Evolutionary conservation across 2,797 vertebrate species (phyloP).

Genomic region (Heterohyrax brucei): DNA sequence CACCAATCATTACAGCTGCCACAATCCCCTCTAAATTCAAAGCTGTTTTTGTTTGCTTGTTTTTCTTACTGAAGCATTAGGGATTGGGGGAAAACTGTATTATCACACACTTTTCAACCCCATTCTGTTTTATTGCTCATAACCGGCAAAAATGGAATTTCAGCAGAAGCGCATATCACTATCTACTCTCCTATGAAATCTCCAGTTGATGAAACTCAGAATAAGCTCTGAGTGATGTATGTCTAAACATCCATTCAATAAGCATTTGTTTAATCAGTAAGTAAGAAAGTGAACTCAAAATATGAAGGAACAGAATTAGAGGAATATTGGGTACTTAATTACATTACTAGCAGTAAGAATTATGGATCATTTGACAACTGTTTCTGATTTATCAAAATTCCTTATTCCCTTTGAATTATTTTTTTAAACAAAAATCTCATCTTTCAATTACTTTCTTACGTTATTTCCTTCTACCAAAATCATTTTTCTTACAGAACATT

Average conservation of each 20-base stretch:
- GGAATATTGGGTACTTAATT: neutral
- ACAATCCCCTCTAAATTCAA: too few species aligned
- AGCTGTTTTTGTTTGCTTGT: neutral
- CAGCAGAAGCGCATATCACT: neutral
- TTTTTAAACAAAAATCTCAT: neutral
- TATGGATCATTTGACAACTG: neutral
- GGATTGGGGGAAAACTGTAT: neutral
- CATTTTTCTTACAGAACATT: neutral
- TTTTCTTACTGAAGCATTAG: neutral
- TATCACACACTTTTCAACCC: neutral
- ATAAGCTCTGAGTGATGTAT: neutral
- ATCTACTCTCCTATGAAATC: neutral
- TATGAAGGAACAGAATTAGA: neutral
- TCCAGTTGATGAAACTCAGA: neutral
- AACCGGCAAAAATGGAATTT: neutral
- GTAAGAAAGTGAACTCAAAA: neutral
- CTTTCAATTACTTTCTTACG: neutral
- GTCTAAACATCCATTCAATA: neutral
- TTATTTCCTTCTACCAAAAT: neutral
- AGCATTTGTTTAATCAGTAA: neutral
- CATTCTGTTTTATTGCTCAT: constrained; percentile 27
- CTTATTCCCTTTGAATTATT: neutral
- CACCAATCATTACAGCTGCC: too few species aligned
- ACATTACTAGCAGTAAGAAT: neutral
- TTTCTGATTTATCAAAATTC: neutral